Percentiles rank a stretch among this genome's conserved stretches.
These are phyloP conservation scores for Drosophila funebris DNA, from an alignment of 1,140 invertebrate species.

Conservation along the genomic window DNA sequence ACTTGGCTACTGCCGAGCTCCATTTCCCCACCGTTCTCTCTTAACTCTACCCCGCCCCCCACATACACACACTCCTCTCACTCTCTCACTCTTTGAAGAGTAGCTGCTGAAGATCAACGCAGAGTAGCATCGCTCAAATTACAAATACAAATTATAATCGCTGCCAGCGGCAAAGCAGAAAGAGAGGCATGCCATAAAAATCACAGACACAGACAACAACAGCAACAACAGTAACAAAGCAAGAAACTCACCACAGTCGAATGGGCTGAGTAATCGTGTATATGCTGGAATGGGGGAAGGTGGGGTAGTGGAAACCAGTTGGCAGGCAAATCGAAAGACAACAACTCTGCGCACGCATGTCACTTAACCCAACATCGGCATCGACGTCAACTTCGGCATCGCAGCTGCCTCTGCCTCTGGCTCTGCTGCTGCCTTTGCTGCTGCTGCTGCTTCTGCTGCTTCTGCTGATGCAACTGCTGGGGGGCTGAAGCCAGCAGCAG, in stretches of 20 bases:
- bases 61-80: no score
- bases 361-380: constrained; percentile 27
- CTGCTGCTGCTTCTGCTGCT: not conserved
- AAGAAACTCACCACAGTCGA: constrained; percentile 62
- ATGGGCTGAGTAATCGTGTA: not conserved
- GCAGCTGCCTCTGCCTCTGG: constrained; percentile 15
- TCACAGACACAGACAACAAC: constrained; percentile 29
- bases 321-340: constrained; percentile 50
- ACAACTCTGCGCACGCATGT: constrained; percentile 48
- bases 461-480: not conserved
- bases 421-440: constrained; percentile 15
- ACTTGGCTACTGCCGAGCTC: constrained; percentile 26
- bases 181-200: constrained; percentile 60
- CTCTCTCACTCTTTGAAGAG: not conserved
- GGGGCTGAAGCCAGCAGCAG: not conserved
- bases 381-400: not conserved
- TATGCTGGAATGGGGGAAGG: not conserved
- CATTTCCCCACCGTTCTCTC: no score
- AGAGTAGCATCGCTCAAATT: constrained; percentile 5
- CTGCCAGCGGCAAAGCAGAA: constrained; percentile 14
- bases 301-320: constrained; percentile 22
- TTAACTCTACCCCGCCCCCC: not conserved
- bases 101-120: not conserved
- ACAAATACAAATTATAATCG: constrained; percentile 48
- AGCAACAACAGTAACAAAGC: not conserved